Evolutionary conservation across 2,113 vertebrate species (phyloP).

Genomic region (Odocoileus hemionus): DNA sequence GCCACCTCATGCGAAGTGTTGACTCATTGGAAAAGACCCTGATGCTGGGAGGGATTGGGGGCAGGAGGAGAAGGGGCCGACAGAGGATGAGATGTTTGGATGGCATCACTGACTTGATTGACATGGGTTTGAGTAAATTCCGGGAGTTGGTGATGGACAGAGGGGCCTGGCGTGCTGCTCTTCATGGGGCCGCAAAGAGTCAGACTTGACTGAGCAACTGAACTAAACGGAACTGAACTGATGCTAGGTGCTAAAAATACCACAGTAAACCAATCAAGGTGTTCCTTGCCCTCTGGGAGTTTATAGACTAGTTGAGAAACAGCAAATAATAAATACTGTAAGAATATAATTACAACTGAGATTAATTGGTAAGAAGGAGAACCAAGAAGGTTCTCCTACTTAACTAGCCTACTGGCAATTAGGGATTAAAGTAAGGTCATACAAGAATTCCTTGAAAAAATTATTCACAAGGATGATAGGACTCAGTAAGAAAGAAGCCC

Average conservation of each 20-base stretch:
- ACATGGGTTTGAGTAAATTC: no score
- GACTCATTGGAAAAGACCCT: no score
- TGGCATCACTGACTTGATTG: no score
- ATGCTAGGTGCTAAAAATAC: not conserved
- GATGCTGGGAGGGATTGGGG: no score
- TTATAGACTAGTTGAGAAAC: not conserved
- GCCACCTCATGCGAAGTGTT: no score
- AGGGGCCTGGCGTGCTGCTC: no score
- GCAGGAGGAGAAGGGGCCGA: no score
- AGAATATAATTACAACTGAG: not conserved
- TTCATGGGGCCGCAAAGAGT: no score
- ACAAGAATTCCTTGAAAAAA: not conserved
- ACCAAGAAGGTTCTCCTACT: not conserved
- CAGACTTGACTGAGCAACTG: no score
- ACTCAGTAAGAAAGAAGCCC: not conserved
- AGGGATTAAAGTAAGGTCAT: not conserved
- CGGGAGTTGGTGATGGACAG: no score
- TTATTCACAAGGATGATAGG: not conserved
- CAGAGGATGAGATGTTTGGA: no score
- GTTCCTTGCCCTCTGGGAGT: not conserved
- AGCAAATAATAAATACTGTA: constrained; percentile 24
- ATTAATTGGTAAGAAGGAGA: not conserved
- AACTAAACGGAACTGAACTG: no score
- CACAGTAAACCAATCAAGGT: not conserved
- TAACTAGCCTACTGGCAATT: not conserved